Evolutionary conservation across 35 echinoderm and acorn worm genomes (phyloP), one percentile per base, ranked within the genome.

Genomic region (Diadema setosum): DNA sequence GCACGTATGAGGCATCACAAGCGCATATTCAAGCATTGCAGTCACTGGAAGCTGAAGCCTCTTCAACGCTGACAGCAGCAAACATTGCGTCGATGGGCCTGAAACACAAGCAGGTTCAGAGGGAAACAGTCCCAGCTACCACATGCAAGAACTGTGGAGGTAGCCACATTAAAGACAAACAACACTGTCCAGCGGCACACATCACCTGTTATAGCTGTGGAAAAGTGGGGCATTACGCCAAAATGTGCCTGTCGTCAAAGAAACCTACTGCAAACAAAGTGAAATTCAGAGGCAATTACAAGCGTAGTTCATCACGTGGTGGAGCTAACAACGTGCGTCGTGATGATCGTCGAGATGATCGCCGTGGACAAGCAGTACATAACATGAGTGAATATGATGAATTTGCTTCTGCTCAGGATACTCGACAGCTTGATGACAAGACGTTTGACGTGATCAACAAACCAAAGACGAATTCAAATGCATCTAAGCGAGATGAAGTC

Each of bases 111-210:
- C n/a, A n/a, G n/a, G n/a, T n/a, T n/a, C n/a, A n/a, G n/a, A n/a
- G n/a, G n/a, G n/a, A n/a, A n/a, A 56, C 26, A 0, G 8, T 36
- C 6, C 65, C 41, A n/a, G 37, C 36, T 20, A 73, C 2, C 5
- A 39, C 21, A 65, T 86, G 67, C 42, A 87, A 50, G 57, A 48
- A 42, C 45, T 85, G 45, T 75, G 85, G 63, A 41, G 67, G 85
- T 40, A 70, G 57, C 27, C 83, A 87, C 50, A 12, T 26, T 44
- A 75, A 46, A n/a, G 45, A 44, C 17, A 73, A 73, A 3, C 15
- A 31, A 26, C n/a, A n/a, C n/a, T n/a, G n/a, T n/a, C n/a, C n/a
- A n/a, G n/a, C n/a, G n/a, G n/a, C n/a, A n/a, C n/a, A n/a, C n/a
- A n/a, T n/a, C n/a, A n/a, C n/a, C n/a, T n/a, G n/a, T n/a, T n/a